Base-by-base conservation (phyloP, 1,140 invertebrate species). In the Drosophila prosaltans region DNA sequence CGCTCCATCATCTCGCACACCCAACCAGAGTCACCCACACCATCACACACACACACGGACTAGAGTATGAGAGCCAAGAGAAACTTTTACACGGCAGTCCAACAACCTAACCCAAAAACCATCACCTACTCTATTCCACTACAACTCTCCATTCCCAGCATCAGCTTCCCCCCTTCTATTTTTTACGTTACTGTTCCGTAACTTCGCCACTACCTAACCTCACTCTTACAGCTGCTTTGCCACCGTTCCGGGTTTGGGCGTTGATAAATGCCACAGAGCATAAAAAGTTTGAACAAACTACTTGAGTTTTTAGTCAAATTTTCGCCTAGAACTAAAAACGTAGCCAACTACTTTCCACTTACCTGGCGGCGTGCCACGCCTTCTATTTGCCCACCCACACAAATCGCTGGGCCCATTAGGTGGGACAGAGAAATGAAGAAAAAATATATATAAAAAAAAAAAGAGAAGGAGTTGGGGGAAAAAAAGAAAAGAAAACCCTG, bases 271-370 rank as follows among this genome's bases (percentile, higher is more conserved):
- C 83, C 45, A 83, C 63, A 66, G 68, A 74, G 72, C 72, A 73
- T 77, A 83, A 88, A 51, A 86, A 86, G 83, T 86, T 86, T 86
- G 65, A 65, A 78, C 83, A 80, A 88, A 86, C 83, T 86, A 88
- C 83, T 86, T 86, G 82, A 81, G 80, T 83, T 86, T 88, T 86
- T 88, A 86, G 83, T 72, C 83, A 86, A 86, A 86, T 86, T 88
- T 74, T 86, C 80, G 80, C 80, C 70, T 78, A 75, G 76, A 86
- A 83, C 80, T 83, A 88, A 88, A 80, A 82, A 79, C 67, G 69
- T 79, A 74, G 80, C 79, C 80, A 88, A 83, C 83, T 80, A 80
- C 83, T 88, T 86, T 83, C 83, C 83, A 83, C 83, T 88, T 81
- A 85, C 83, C 82, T 88, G 82, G 80, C 82, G 65, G 51, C 54